Conservation (phyloP, 2,888 invertebrate genomes). For the Leptinotarsa juncta region DNA sequence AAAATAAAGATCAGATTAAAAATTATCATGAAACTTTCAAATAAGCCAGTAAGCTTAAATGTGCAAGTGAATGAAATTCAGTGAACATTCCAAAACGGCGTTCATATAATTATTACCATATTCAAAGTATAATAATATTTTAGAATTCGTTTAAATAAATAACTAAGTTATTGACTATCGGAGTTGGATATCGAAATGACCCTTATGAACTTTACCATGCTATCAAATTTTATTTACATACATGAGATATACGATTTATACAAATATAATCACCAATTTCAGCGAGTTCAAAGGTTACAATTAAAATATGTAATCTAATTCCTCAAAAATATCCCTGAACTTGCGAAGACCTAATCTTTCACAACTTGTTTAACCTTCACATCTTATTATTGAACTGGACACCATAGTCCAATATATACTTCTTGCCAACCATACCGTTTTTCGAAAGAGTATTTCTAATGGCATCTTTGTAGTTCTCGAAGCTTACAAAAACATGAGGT, state of each 20-base stretch:
- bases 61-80: too few species aligned
- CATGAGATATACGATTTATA: neutral
- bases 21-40: too few species aligned
- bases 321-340: neutral
- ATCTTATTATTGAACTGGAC: neutral
- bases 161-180: neutral
- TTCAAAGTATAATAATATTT: too few species aligned
- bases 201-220: neutral
- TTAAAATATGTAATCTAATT: too few species aligned
- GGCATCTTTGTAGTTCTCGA: conserved; percentile 81
- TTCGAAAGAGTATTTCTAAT: conserved; percentile 75
- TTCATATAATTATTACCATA: too few species aligned
- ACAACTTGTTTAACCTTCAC: neutral
- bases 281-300: too few species aligned
- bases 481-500: conserved; percentile 74
- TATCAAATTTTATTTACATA: neutral
- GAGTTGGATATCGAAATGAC: neutral
- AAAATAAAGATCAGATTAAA: too few species aligned
- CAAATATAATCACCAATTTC: neutral
- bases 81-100: too few species aligned
- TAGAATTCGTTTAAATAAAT: neutral
- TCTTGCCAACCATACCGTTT: conserved; percentile 80
- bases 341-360: too few species aligned
- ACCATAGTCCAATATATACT: conserved; percentile 77
- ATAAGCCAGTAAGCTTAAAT: too few species aligned